Evolutionary conservation across 2,888 invertebrate genomes (phyloP).

Genomic region (Melieria picta): DNA sequence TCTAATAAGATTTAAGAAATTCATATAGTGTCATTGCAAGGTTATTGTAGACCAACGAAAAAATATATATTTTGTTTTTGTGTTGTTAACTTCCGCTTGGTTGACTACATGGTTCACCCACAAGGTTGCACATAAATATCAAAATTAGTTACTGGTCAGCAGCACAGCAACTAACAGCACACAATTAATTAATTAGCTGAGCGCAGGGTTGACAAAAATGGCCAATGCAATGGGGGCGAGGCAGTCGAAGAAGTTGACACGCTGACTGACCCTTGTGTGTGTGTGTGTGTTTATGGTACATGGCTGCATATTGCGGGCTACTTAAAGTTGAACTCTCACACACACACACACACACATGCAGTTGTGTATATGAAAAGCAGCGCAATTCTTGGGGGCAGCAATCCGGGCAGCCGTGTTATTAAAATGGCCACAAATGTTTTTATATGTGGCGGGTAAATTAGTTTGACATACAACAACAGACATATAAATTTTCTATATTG

Average conservation of each 20-base stretch:
- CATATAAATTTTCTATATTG: too few species aligned
- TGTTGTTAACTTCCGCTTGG: too few species aligned
- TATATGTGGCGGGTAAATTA: not conserved
- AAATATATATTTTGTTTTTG: too few species aligned
- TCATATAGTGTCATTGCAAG: too few species aligned
- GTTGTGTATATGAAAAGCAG: not conserved
- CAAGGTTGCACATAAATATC: conserved; percentile 23
- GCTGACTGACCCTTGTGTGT: not conserved
- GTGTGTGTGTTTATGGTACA: not conserved
- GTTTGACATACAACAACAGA: too few species aligned
- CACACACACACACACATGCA: not conserved
- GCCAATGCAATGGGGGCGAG: too few species aligned
- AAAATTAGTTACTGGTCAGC: conserved; percentile 35
- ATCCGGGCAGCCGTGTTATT: not conserved
- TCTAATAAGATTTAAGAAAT: too few species aligned
- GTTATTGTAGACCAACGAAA: too few species aligned
- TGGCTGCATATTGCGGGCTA: not conserved
- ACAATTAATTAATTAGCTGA: conserved; percentile 35
- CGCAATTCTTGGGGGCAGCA: not conserved
- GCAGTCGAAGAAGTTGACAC: too few species aligned
- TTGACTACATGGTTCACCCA: too few species aligned
- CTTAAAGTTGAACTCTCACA: conserved; percentile 21
- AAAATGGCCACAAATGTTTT: conserved; percentile 7
- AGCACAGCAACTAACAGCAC: conserved; percentile 12
- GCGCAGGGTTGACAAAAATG: conserved; percentile 16